Percentiles rank a stretch among this genome's conserved stretches.
These are phyloP conservation scores for Pogonocichla stellata DNA, from an alignment of 2,113 vertebrate genomes.

Conservation along the genomic window DNA sequence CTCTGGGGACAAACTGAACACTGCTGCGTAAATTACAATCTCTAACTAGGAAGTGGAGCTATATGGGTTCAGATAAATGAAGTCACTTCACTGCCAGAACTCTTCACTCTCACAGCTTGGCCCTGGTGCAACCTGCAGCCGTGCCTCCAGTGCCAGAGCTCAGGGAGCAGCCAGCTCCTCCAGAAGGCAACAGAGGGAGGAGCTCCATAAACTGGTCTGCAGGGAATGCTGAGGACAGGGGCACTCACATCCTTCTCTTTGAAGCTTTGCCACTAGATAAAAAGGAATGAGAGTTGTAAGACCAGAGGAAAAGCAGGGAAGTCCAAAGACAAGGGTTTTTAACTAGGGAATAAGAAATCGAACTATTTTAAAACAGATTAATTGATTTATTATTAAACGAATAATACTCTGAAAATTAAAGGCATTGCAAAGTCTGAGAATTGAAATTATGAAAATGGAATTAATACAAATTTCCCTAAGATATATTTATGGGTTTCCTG, in stretches of 20 bases:
- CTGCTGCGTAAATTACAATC: not conserved
- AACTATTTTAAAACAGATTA: not conserved
- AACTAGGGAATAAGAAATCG: not conserved
- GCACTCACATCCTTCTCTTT: not conserved
- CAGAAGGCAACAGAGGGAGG: not conserved
- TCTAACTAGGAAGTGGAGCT: not conserved
- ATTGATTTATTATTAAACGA: not conserved
- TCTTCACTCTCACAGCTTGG: not conserved
- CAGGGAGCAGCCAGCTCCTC: not conserved
- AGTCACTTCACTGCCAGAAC: not conserved
- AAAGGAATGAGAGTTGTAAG: not conserved
- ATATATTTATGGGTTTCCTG: not conserved
- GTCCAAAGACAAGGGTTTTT: not conserved
- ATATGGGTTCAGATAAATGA: not conserved
- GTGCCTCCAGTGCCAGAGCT: rapidly evolving
- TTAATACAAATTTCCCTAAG: not conserved
- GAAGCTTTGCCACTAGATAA: not conserved
- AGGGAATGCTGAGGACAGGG: not conserved
- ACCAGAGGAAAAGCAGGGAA: not conserved
- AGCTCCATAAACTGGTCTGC: not conserved
- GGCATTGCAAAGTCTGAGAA: not conserved
- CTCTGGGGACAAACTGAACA: not conserved
- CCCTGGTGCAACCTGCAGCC: not conserved
- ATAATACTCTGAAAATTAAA: not conserved
- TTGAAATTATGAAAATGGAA: not conserved